These are phyloP conservation scores for Nymphalis io DNA, from an alignment of 1,140 invertebrate species.

Conservation along the genomic window DNA sequence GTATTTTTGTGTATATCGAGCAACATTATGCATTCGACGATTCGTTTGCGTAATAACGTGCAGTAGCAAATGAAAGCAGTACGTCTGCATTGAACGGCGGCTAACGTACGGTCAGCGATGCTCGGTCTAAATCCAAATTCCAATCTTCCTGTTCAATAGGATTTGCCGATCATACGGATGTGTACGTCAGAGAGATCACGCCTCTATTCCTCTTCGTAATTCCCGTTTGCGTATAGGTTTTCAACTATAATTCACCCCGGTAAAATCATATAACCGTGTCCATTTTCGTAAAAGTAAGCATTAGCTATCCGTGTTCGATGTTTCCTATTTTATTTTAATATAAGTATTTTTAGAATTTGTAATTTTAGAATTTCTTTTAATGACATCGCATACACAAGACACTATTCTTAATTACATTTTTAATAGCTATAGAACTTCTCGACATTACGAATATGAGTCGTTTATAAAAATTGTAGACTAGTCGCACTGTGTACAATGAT, in stretches of 20 bases:
- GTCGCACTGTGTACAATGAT: constrained; percentile 6
- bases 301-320: not conserved
- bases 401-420: not conserved
- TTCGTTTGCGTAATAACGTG: constrained; percentile 12
- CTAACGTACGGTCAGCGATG: constrained; percentile 30
- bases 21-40: not conserved
- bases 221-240: constrained; percentile 11
- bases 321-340: not conserved
- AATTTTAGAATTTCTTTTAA: too few relatives aligned
- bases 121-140: constrained; percentile 39
- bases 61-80: constrained; percentile 5
- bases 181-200: constrained; percentile 28
- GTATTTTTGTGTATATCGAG: not conserved
- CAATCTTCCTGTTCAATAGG: constrained; percentile 44
- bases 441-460: not conserved
- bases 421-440: not conserved
- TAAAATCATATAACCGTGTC: not conserved
- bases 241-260: constrained; percentile 6
- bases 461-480: not conserved
- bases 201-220: constrained; percentile 20
- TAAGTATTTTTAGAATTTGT: too few relatives aligned
- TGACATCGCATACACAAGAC: too few relatives aligned
- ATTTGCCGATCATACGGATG: constrained; percentile 34
- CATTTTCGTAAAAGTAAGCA: not conserved
- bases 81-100: constrained; percentile 17